Base-by-base conservation (phyloP, 2,113 vertebrate genomes). In the Sinosuthora webbiana region DNA sequence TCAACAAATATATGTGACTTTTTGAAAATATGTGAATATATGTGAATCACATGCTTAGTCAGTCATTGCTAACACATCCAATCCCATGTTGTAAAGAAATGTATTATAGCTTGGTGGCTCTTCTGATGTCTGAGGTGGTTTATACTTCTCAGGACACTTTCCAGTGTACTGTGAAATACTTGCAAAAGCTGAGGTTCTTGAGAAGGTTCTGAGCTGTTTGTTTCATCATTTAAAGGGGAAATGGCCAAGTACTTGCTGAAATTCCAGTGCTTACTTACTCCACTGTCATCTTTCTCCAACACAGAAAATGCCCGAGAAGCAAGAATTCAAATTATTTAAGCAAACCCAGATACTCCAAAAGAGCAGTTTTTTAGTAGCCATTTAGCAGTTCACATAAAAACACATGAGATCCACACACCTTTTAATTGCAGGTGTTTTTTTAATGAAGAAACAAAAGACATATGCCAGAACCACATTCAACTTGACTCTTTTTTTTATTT, bases 141-240 rank as follows among this genome's bases (percentile, higher is more conserved):
- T 80, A 95, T 97, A 83, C 88, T 97, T 89, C 98, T 83, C 22
- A 98, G 97, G 53, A 98, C 98, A 74, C 91, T 47, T 96, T 97
- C 98, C 98, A 98, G 50, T 98, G 94, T 64, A 97, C 95, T 37
- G 69, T 86, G 55, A 95, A 93, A 14, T 78, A 83, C 21, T 95
- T 87, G 78, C 88, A 96, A 79, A 98, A 41, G 23, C 95, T 91
- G 23, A 98, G 87, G 55, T 96, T 97, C 70, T 95, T 95, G 85
- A 98, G 82, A 64, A 98, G 92, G 19, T 97, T 56, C 89, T 97
- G 81, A 98, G 98, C 59, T 98, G 96, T 41, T 64, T 95, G 27
- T 98, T 97, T 20, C 97, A 96, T 14, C 98, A 95, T 14, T 92
- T 95, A 79, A 96, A 91, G n/a, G 97, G 98, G 83, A 98, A 98